A percentile compares a stretch with the other conserved stretches of the same genome.
phyloP scores from a whole-genome alignment of 2,888 invertebrate species.

The Leptogaster cylindrica region DNA sequence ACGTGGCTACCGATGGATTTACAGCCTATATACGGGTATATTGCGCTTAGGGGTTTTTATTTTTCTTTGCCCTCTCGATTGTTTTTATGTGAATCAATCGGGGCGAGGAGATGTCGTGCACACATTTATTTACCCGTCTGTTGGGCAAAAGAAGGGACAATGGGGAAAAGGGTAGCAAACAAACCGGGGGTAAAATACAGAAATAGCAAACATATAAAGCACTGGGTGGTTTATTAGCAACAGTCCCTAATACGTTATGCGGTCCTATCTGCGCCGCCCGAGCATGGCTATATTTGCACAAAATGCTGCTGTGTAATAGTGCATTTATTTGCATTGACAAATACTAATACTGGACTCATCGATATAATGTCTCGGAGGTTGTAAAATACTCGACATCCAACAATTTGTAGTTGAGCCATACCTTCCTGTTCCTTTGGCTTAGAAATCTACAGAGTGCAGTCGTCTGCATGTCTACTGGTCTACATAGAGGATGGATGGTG shows the following conservation, averaged over 20 bases:
- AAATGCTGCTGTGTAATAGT: constrained; percentile 57
- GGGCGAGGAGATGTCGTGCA: constrained; percentile 41
- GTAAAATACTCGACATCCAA: constrained; percentile 45
- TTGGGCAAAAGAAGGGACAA: too few species aligned
- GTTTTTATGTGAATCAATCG: constrained; percentile 43
- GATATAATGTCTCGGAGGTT: constrained; percentile 41
- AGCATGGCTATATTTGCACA: constrained; percentile 44
- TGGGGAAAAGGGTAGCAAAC: too few species aligned
- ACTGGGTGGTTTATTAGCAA: constrained; percentile 46
- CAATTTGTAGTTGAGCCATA: constrained; percentile 44
- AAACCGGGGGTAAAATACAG: constrained; percentile 9
- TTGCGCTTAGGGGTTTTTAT: constrained; percentile 25
- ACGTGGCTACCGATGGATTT: not conserved
- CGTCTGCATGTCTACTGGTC: constrained; percentile 24
- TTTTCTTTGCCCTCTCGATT: constrained; percentile 6
- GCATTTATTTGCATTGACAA: constrained; percentile 60
- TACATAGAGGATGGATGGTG: constrained; percentile 26
- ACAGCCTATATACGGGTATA: not conserved
- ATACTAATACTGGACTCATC: constrained; percentile 41
- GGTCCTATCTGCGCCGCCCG: constrained; percentile 13
- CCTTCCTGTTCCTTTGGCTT: constrained; percentile 39
- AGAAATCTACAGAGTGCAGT: constrained; percentile 37
- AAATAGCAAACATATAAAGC: constrained; percentile 41
- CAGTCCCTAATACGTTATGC: constrained; percentile 45
- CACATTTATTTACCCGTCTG: constrained; percentile 39